phyloP scores from a whole-genome alignment of 2,888 invertebrate species.

The Sarcophaga caerulescens region DNA sequence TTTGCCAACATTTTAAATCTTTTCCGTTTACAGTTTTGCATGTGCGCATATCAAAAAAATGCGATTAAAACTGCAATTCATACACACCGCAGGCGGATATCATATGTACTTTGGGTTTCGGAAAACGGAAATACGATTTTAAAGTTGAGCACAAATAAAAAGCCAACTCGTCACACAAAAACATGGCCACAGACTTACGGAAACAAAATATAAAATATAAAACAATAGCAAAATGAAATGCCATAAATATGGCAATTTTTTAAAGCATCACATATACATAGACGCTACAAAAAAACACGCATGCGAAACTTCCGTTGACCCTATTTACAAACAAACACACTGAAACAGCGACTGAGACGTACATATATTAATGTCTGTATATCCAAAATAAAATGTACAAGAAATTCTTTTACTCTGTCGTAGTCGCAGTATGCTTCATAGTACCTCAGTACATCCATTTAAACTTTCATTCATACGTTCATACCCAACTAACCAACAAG shows the following conservation, averaged over 20 bases:
- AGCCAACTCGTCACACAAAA: background rate
- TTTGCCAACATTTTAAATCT: slow-evolving; percentile 1
- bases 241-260: slow-evolving; percentile 56
- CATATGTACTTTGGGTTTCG: slow-evolving; percentile 53
- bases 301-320: slow-evolving; percentile 43
- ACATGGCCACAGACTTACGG: background rate
- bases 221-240: slow-evolving; percentile 49
- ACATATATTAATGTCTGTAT: slow-evolving; percentile 7
- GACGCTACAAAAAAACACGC: slow-evolving; percentile 8
- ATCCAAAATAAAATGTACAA: slow-evolving; percentile 5
- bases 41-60: background rate
- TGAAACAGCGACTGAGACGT: background rate
- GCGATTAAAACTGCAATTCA: slow-evolving; percentile 54
- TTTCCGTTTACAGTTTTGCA: background rate
- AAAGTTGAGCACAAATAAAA: slow-evolving; percentile 47
- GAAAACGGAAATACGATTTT: slow-evolving; percentile 62
- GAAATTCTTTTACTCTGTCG: background rate
- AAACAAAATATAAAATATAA: slow-evolving; percentile 23
- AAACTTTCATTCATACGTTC: background rate
- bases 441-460: background rate
- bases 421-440: no score
- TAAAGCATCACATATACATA: slow-evolving; percentile 10
- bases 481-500: slow-evolving; percentile 58
- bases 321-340: slow-evolving; percentile 11
- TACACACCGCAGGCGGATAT: slow-evolving; percentile 47